Evolutionary conservation across 2,797 vertebrate species (phyloP).

Genomic region (Basileuterus tristriatus): DNA sequence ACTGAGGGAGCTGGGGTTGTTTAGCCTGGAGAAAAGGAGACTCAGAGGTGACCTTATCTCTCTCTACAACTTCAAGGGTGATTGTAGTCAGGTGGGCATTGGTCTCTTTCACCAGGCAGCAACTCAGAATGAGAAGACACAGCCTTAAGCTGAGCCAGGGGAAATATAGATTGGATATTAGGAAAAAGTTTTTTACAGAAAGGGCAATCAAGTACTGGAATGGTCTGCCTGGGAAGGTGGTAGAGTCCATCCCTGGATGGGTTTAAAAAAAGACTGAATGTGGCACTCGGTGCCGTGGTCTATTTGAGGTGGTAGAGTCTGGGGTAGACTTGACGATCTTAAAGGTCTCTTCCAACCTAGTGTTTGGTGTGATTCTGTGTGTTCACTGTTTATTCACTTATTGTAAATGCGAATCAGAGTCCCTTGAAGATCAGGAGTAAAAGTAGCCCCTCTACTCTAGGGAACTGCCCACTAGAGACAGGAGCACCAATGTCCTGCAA

Average conservation of each 20-base stretch:
- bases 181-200: background rate
- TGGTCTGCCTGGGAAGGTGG: background rate
- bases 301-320: background rate
- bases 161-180: background rate
- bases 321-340: background rate
- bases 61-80: background rate
- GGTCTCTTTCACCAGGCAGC: background rate
- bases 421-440: background rate
- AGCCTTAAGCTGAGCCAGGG: background rate
- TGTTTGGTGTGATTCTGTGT: background rate
- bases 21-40: background rate
- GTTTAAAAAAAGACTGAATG: background rate
- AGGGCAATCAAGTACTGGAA: background rate
- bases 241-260: background rate
- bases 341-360: background rate
- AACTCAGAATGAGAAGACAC: background rate
- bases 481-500: background rate
- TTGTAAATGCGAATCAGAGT: background rate
- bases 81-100: background rate
- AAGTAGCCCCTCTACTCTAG: background rate
- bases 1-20: background rate
- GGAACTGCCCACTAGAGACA: background rate
- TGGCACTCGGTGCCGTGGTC: background rate
- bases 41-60: background rate
- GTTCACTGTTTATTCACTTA: background rate